A percentile compares a stretch with the other conserved stretches of the same genome.
These are phyloP conservation scores for Diplazon laetatorius DNA, from an alignment of 2,888 invertebrate species.

Conservation along the genomic window DNA sequence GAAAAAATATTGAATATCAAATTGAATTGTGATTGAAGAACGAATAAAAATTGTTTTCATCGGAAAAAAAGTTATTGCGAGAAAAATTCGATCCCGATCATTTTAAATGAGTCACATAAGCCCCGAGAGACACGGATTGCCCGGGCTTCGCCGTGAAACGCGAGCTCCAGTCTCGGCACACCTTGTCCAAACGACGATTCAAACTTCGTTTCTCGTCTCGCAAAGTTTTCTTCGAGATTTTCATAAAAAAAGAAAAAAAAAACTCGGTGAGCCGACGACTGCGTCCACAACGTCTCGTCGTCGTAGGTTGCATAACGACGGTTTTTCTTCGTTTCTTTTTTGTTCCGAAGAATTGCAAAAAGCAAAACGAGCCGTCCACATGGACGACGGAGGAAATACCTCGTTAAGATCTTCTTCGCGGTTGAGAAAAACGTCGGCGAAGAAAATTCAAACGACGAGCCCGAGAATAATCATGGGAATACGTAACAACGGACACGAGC, in stretches of 20 bases:
- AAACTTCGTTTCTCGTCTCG: constrained; percentile 51
- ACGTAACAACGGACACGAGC: constrained; percentile 23
- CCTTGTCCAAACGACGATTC: constrained; percentile 26
- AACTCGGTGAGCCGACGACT: constrained; percentile 9
- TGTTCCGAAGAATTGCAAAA: constrained; percentile 43
- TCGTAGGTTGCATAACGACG: constrained; percentile 49
- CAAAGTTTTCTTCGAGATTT: constrained; percentile 55
- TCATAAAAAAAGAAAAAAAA: no score
- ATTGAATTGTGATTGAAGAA: constrained; percentile 34
- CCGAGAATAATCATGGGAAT: constrained; percentile 28
- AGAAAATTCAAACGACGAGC: constrained; percentile 27
- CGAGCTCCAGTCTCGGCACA: not conserved
- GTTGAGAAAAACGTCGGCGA: constrained; percentile 20
- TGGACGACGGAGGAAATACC: constrained; percentile 47
- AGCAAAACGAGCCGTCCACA: constrained; percentile 25
- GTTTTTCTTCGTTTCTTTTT: no score
- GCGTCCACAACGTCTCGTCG: constrained; percentile 14
- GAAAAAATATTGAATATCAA: not conserved
- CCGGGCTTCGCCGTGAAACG: constrained; percentile 27
- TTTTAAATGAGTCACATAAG: constrained; percentile 40
- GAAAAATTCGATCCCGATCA: constrained; percentile 45
- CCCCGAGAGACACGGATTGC: constrained; percentile 1
- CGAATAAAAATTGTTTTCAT: constrained; percentile 16
- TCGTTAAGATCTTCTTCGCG: constrained; percentile 53
- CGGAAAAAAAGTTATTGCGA: not conserved